Evolutionary conservation across 2,113 vertebrate species (phyloP).

Genomic region (Tretioscincus oriximinensis): DNA sequence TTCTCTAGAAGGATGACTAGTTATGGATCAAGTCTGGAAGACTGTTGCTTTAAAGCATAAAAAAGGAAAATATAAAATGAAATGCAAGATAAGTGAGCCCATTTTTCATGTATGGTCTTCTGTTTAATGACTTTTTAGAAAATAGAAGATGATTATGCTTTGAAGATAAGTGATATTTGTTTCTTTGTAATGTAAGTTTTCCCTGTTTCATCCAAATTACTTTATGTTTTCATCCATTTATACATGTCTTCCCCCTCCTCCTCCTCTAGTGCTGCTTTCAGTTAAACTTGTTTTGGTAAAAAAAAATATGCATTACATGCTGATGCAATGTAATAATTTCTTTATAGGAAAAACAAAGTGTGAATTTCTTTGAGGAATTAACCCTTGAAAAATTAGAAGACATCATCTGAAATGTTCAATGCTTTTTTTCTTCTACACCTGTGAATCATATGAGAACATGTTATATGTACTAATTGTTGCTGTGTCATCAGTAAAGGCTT

Average conservation of each 20-base stretch:
- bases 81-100: conserved; percentile 30
- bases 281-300: conserved; percentile 1
- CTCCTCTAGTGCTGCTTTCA: conserved; percentile 20
- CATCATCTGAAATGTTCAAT: neutral
- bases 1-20: conserved; percentile 7
- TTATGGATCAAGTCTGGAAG: conserved; percentile 3
- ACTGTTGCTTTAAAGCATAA: conserved; percentile 17
- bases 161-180: conserved; percentile 17
- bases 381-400: neutral
- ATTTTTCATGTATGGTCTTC: conserved; percentile 7
- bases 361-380: neutral
- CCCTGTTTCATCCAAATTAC: conserved; percentile 18
- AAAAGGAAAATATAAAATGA: conserved; percentile 10
- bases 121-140: neutral
- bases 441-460: neutral
- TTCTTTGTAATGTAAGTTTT: conserved; percentile 12
- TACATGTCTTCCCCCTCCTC: neutral
- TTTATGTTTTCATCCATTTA: neutral
- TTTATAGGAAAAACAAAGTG: neutral
- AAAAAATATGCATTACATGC: neutral
- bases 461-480: neutral
- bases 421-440: neutral
- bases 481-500: neutral
- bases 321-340: neutral
- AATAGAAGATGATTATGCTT: conserved; percentile 17